phyloP scores from a whole-genome alignment of 2,888 invertebrate genomes.

The Anorthoa munda region DNA sequence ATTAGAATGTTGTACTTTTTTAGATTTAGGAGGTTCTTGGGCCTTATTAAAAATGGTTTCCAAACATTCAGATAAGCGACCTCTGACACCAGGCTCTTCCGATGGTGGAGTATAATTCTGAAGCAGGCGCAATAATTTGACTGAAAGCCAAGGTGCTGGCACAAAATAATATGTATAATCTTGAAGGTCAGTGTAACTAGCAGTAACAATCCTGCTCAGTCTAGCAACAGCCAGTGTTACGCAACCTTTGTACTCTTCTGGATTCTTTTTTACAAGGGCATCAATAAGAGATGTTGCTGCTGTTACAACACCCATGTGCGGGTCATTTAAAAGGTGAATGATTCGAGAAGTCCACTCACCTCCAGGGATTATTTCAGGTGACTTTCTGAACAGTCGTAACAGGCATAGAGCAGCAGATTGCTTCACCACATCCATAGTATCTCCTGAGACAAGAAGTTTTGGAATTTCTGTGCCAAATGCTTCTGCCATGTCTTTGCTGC shows the following conservation, averaged over 20 bases:
- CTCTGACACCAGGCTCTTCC: constrained; percentile 98
- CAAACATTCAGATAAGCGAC: constrained; percentile 98
- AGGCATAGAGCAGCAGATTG: constrained; percentile 99
- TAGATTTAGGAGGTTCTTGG: constrained; percentile 99
- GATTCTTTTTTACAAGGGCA: constrained; percentile 99
- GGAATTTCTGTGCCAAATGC: constrained; percentile 99
- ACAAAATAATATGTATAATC: constrained; percentile 99
- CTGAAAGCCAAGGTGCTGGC: constrained; percentile 99
- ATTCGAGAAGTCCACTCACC: constrained; percentile 99
- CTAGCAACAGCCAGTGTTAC: constrained; percentile 99
- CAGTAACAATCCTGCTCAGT: constrained; percentile 99
- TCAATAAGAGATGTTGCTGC: constrained; percentile 99
- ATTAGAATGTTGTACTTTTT: constrained; percentile 99
- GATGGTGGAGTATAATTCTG: constrained; percentile 99
- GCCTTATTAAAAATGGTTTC: constrained; percentile 99
- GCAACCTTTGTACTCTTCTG: constrained; percentile 99
- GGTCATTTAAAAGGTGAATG: constrained; percentile 99
- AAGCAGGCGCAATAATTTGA: constrained; percentile 98
- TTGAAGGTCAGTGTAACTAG: constrained; percentile 99
- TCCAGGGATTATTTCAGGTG: constrained; percentile 98
- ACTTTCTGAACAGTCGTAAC: constrained; percentile 97
- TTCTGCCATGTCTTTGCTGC: constrained; percentile 99
- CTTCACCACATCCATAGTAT: constrained; percentile 99
- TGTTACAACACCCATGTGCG: constrained; percentile 99
- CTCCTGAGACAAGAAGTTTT: constrained; percentile 99